Base-by-base conservation (phyloP, 2,888 invertebrate species). In the Aphrophora alni region DNA sequence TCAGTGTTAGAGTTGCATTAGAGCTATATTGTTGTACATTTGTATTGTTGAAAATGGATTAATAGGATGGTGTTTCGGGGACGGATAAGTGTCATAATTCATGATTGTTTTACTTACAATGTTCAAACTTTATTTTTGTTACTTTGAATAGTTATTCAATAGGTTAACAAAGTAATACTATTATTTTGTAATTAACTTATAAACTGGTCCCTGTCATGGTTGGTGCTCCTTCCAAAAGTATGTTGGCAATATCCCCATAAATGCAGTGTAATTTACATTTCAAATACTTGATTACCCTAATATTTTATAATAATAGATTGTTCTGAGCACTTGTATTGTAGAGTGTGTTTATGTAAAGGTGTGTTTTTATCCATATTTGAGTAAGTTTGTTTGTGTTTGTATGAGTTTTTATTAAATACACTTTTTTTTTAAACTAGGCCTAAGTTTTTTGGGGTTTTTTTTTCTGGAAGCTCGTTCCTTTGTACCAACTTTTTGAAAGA, bases 401-500 rank as follows among this genome's bases (percentile, higher is more conserved):
- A 33, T 5, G 33, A 3, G 8, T 33, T 33, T 33, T 33, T 33
- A 33, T 33, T 8, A 33, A 33, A 33, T 5, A 33, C n/a, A n/a
- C n/a, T n/a, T n/a, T n/a, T n/a, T n/a, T n/a, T n/a, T n/a, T n/a
- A 33, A 33, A 3, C 33, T 33, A 33, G 33, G 33, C 33, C 33
- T 33, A 33, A 33, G 33, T 33, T 33, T 33, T 68, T 25, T 7
- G 21, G 21, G 68, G 21, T 68, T 24, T 68, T 68, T 70, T 14
- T 70, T 70, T 12, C 70, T n/a, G 70, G 74, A 79, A 59, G 33
- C 38, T 75, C 17, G 51, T 79, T 68, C 75, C 75, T n/a, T 33
- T 75, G 38, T 59, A 79, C 38, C 75, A 79, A 38, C 70, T 79
- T 25, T 33, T 79, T n/a, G n/a, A n/a, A n/a, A 14, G 79, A 75